Evolutionary conservation across 2,888 invertebrate genomes (phyloP), one percentile per base, ranked within the genome.

Genomic region (Ischnus inquisitorius): DNA sequence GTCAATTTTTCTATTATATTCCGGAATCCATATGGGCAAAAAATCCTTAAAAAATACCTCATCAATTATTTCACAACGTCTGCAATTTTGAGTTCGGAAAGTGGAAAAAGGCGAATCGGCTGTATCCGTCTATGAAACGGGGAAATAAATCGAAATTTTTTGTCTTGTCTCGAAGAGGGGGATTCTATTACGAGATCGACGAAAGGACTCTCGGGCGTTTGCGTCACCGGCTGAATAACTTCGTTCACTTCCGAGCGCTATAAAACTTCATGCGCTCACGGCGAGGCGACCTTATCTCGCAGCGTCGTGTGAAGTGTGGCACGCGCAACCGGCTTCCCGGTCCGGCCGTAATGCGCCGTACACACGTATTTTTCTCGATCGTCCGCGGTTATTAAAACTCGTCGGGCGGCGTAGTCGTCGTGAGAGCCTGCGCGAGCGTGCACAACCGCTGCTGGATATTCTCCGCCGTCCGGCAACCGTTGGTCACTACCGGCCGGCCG

Each of bases 401-500:
- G 48, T 51, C 41, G 34, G 28, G n/a, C 67, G 43, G 14, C 8
- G 34, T 48, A 22, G 46, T 54, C 22, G 65, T 39, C 54, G 68
- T 10, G 46, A 60, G 46, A 60, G 60, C 19, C 65, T 65, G 25
- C 60, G 25, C 57, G 76, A 79, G 60, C 67, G 74, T 74, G 57
- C 41, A 48, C 67, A n/a, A 34, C 46, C 80, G 74, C 19, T 68
- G 71, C n/a, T 54, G 57, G 51, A n/a, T n/a, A n/a, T n/a, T n/a
- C n/a, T 75, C 8, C 22, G 60, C 79, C 78, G 77, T 78, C 83
- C 77, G 69, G 83, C 71, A 83, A 86, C 78, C 87, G 87, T 87
- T 87, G 88, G 89, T 87, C 88, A 89, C 90, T 90, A 90, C 90
- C 91, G 89, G 90, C 90, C 91, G 92, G 88, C 91, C 92, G 89